Conservation (phyloP, 1,140 invertebrate genomes). For the Drosophila tropicalis region DNA sequence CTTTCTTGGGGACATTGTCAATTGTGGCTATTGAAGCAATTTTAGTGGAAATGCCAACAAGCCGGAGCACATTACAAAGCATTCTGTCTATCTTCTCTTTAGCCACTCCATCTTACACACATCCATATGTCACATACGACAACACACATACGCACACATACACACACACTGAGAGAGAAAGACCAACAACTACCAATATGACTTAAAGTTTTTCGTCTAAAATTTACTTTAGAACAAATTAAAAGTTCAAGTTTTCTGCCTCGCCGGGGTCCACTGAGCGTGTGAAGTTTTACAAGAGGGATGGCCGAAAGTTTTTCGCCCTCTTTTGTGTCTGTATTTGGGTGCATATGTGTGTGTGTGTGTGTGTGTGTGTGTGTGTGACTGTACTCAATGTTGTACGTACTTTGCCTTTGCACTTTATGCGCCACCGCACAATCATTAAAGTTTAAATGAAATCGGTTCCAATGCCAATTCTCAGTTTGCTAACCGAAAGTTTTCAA, state of each 20-base stretch:
- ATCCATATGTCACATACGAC: conserved; percentile 49
- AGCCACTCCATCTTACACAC: conserved; percentile 18
- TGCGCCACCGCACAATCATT: conserved; percentile 73
- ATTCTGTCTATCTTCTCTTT: neutral
- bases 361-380: conserved; percentile 20
- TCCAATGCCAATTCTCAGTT: conserved; percentile 27
- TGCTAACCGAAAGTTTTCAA: conserved; percentile 47
- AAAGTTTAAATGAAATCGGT: conserved; percentile 66
- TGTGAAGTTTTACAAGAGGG: conserved; percentile 68
- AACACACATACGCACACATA: neutral
- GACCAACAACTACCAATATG: conserved; percentile 52
- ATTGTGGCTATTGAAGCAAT: conserved; percentile 60
- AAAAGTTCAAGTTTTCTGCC: conserved; percentile 65
- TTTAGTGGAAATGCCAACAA: conserved; percentile 42
- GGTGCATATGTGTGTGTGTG: neutral
- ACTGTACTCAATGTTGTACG: conserved; percentile 69
- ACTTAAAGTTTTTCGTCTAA: conserved; percentile 58
- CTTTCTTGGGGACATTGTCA: conserved; percentile 45
- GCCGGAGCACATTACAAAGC: conserved; percentile 17
- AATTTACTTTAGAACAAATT: conserved; percentile 76
- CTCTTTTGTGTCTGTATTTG: conserved; percentile 6
- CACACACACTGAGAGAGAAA: conserved; percentile 1
- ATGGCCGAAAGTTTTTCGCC: conserved; percentile 57
- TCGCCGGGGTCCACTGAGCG: conserved; percentile 54
- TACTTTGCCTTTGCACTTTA: conserved; percentile 70